These are phyloP conservation scores for Hiodon tergisus DNA, from an alignment of 2,113 vertebrate species.

Conservation along the genomic window DNA sequence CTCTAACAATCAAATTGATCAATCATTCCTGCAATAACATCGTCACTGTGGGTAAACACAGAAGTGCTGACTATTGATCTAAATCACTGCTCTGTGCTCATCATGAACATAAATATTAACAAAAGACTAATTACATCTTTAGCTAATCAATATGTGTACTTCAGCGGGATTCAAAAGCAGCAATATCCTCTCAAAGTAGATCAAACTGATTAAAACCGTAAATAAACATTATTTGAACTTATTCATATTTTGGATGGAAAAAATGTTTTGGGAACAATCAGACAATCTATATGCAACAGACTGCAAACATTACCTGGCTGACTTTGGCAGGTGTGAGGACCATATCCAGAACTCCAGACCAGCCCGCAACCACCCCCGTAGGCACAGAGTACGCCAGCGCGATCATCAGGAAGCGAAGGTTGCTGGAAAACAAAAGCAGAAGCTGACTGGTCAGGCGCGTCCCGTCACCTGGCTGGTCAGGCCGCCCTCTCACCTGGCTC, in stretches of 20 bases:
- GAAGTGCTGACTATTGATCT: background rate
- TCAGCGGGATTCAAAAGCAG: no score
- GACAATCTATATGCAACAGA: background rate
- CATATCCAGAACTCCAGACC: constrained; percentile 91
- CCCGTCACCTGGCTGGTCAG: background rate
- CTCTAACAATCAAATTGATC: background rate
- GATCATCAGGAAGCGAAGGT: constrained; percentile 91
- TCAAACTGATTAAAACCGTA: no score
- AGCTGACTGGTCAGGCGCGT: constrained; percentile 11
- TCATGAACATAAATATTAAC: no score
- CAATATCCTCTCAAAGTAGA: no score
- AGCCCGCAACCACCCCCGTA: constrained; percentile 87
- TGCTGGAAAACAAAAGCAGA: constrained; percentile 62
- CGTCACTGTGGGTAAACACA: background rate
- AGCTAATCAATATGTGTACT: no score
- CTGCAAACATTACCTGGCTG: constrained; percentile 72
- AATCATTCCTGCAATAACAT: no score
- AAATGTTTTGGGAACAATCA: no score
- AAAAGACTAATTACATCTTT: no score
- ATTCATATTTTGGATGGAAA: no score
- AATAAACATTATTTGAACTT: no score
- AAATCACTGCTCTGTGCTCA: background rate
- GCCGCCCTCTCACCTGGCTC: no score
- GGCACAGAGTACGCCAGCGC: constrained; percentile 91
- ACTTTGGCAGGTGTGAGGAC: constrained; percentile 87